Evolutionary conservation across 2,797 vertebrate species (phyloP), one percentile per base, ranked within the genome.

Genomic region (Anableps anableps): DNA sequence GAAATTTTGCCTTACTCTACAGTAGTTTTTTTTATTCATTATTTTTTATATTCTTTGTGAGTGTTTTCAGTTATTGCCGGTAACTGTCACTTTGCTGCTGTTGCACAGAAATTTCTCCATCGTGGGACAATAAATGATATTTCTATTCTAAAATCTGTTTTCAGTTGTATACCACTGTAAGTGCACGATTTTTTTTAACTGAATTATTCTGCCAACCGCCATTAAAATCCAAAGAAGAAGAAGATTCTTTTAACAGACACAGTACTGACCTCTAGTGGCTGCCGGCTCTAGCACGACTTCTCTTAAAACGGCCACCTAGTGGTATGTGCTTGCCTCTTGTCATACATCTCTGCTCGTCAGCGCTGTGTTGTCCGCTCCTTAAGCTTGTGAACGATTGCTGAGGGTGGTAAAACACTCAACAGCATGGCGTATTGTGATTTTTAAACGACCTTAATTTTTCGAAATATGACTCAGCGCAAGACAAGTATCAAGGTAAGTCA

Each of bases 381-480:
- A 80, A 77, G 76, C 76, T 55, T 14, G 21, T 74, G 70, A 10
- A 31, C 41, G 53, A 26, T 75, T 8, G 58, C 53, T 14, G 50
- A 3, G 17, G 31, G 21, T 8, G 19, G 11, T 14, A 0, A 53
- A 34, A 45, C 14, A 53, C 29, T 36, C 21, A 5, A 19, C 48
- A 11, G 1, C 55, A 19, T 23, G 9, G n/a, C 58, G 21, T 80
- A 85, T 76, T 76, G 10, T 7, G 43, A 75, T 82, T 76, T 68
- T 51, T 80, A 62, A 41, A 80, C 77, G 62, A 62, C 48, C 55
- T 51, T 43, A 58, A 45, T 73, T 87, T 78, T 51, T 75, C n/a
- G 48, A 85, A 89, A 88, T 76, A 93, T 93, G 93, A 92, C 76
- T 87, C 89, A 90, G 76, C 85, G 72, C 21, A 83, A 85, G 79